phyloP scores from a whole-genome alignment of 1,140 invertebrate genomes.

The Carcinoscorpius rotundicauda region DNA sequence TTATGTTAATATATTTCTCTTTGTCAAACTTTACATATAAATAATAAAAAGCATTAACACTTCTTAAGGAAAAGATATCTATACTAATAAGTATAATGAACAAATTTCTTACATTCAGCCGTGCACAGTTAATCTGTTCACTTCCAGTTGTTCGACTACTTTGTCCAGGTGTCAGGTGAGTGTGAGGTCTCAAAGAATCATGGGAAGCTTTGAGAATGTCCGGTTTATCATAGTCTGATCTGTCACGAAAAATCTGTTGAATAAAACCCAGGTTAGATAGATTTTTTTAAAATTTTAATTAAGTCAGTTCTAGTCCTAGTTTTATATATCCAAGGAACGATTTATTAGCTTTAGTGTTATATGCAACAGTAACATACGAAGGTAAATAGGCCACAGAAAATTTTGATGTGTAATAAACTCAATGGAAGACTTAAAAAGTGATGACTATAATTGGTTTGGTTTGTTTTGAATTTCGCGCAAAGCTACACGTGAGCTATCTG shows the following conservation, averaged over 20 bases:
- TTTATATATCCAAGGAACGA: too few relatives aligned
- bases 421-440: too few relatives aligned
- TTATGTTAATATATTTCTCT: slow-evolving; percentile 27
- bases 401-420: too few relatives aligned
- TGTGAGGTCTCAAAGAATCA: slow-evolving; percentile 46
- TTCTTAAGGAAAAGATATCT: not conserved
- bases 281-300: too few relatives aligned
- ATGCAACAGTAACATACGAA: too few relatives aligned
- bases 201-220: slow-evolving; percentile 63
- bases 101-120: not conserved
- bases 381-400: too few relatives aligned
- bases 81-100: not conserved
- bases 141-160: slow-evolving; percentile 14
- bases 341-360: too few relatives aligned
- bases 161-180: slow-evolving; percentile 39
- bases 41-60: slow-evolving; percentile 26
- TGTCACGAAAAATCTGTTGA: not conserved
- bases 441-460: too few relatives aligned
- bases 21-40: slow-evolving; percentile 46
- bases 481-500: too few relatives aligned
- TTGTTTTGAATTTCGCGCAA: too few relatives aligned
- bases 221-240: slow-evolving; percentile 47
- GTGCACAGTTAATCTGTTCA: slow-evolving; percentile 18
- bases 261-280: not conserved
- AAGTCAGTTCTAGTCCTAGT: too few relatives aligned